Evolutionary conservation across 1,140 invertebrate species (phyloP), one percentile per base, ranked within the genome.

Genomic region (Drosophila aff.): DNA sequence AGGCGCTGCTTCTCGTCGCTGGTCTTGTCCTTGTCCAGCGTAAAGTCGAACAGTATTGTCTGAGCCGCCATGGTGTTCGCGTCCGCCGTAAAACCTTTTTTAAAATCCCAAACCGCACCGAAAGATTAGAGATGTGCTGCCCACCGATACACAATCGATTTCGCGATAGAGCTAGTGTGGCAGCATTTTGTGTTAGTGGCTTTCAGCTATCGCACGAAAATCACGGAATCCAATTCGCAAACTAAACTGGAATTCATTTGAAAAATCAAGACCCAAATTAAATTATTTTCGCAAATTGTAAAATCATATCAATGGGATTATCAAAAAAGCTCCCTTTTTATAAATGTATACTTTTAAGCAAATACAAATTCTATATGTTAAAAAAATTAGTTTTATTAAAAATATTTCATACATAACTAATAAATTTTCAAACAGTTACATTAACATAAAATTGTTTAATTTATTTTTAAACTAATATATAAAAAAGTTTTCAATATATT

Each of bases 11-110:
- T 94, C 66, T 95, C 94, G 83, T 96, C 96, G 49, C 93, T 93
- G 31, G 96, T 93, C 41, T 95, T 94, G 46, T 94, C 94, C 7
- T 96, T 94, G 76, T 97, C 95, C 55, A 97, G 93, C 5, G 96
- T 95, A 87, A 97, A 97, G 94, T 97, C 96, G 71, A 97, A 93
- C 43, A 97, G 93, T 80, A 97, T 95, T 44, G 96, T 97, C 92
- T 97, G 96, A n/a, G 96, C 96, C 79, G 96, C 95, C 97, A 97
- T 97, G 64, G 64, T 78, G 58, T 31, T 21, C 28, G 53, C 62
- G 36, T 58, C 55, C 13, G 36, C 63, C 21, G 57, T 65, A 23
- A 23, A 60, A 64, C 18, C 21, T 31, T 57, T 55, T 57, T 57
- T 36, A 36, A 38, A 66, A 66, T 41, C 57, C 18, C 38, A 40